phyloP scores from a whole-genome alignment of 2,797 vertebrate species.

The Acomys russatus region DNA sequence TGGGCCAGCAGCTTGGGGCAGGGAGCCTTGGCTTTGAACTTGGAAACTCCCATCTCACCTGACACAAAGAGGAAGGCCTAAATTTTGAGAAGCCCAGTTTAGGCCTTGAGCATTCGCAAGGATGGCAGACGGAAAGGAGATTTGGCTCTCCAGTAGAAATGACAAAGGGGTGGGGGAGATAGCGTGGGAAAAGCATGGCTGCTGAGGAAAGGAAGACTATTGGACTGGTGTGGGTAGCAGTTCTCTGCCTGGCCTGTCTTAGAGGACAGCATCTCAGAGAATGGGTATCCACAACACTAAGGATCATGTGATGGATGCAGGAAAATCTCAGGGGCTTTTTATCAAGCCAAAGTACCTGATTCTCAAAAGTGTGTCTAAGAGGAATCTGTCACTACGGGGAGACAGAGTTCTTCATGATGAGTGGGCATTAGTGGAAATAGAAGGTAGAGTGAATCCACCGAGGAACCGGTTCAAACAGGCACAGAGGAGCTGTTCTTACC shows the following conservation, averaged over 20 bases:
- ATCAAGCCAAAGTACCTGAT: not conserved
- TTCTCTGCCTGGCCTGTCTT: not conserved
- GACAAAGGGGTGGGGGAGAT: not conserved
- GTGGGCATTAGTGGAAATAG: not conserved
- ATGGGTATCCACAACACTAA: not conserved
- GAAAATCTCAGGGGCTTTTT: not conserved
- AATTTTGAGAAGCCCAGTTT: constrained; percentile 55
- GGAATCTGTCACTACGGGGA: constrained; percentile 29
- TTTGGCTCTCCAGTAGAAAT: not conserved
- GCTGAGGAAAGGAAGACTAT: not conserved
- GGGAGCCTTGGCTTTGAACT: constrained; percentile 80
- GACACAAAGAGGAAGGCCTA: constrained; percentile 54
- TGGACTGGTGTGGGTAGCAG: not conserved
- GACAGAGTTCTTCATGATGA: constrained; percentile 21
- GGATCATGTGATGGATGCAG: not conserved
- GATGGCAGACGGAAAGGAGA: not conserved
- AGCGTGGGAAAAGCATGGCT: not conserved
- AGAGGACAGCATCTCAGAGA: not conserved
- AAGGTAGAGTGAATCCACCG: not conserved
- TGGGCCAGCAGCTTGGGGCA: constrained; percentile 75
- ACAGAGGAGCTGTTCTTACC: not conserved
- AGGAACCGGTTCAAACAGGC: not conserved
- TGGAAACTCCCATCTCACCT: constrained; percentile 76
- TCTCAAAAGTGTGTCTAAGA: not conserved
- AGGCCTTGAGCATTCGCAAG: not conserved